phyloP scores from a whole-genome alignment of 1,140 invertebrate species.

The Chironomus tepperi region DNA sequence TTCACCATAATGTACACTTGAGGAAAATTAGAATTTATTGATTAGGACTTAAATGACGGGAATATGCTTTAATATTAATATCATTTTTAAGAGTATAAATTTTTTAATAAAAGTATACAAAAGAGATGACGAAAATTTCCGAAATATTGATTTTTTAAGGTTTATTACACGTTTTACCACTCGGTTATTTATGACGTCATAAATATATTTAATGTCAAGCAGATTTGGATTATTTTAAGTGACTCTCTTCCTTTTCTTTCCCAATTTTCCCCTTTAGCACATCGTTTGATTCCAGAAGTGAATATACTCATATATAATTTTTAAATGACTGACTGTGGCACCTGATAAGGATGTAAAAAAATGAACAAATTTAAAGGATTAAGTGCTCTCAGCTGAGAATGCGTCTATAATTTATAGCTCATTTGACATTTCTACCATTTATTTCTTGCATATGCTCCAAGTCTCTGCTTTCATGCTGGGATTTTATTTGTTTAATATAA shows the following conservation, averaged over 20 bases:
- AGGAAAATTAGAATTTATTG: neutral
- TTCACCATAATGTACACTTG: neutral
- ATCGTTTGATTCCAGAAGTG: too few species aligned
- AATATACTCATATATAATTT: too few species aligned
- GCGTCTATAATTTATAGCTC: too few species aligned
- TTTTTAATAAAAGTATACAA: neutral
- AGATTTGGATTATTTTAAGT: neutral
- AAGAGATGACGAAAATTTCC: neutral
- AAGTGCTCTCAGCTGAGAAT: too few species aligned
- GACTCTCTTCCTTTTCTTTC: too few species aligned
- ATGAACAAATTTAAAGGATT: too few species aligned
- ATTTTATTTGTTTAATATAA: neutral
- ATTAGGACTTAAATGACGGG: neutral
- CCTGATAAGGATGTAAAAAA: too few species aligned
- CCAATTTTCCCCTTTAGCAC: too few species aligned
- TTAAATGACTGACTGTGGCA: too few species aligned
- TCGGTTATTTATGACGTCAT: neutral
- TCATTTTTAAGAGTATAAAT: neutral
- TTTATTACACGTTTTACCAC: neutral
- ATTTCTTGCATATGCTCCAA: neutral
- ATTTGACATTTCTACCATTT: too few species aligned
- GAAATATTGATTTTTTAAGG: neutral
- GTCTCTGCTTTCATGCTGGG: neutral
- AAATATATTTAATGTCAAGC: neutral
- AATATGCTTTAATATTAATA: neutral